A percentile compares a stretch with the other conserved stretches of the same genome.
These are phyloP conservation scores for Cyanocitta stelleri DNA, from an alignment of 2,113 vertebrate species.

Conservation along the genomic window DNA sequence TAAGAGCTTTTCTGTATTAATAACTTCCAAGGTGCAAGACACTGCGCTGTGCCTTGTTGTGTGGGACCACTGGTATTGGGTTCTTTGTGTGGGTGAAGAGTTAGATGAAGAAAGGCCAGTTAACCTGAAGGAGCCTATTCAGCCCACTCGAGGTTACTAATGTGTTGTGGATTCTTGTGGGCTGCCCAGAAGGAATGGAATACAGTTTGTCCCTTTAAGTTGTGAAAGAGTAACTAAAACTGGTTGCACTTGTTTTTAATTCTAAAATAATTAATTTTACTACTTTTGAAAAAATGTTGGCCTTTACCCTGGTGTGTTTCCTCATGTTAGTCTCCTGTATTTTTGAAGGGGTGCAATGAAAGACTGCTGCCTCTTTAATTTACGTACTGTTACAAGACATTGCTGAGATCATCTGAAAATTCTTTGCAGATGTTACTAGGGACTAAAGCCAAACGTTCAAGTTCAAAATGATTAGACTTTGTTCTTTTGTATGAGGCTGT, in stretches of 20 bases:
- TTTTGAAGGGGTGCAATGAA: constrained; percentile 16
- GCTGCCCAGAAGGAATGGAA: background rate
- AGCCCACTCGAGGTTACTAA: background rate
- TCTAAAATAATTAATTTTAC: background rate
- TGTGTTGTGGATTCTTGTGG: background rate
- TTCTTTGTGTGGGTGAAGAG: background rate
- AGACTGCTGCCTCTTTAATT: background rate
- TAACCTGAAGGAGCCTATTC: background rate
- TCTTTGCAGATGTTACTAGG: constrained; percentile 56
- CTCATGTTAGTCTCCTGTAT: background rate
- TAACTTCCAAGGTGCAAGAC: background rate
- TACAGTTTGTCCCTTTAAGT: background rate
- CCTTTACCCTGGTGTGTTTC: background rate
- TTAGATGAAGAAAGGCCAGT: background rate
- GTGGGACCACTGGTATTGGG: background rate
- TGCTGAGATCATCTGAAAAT: constrained; percentile 52
- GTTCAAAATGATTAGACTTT: constrained; percentile 33
- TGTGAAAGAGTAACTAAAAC: background rate
- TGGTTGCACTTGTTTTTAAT: background rate
- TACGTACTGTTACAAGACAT: background rate
- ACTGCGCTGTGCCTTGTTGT: background rate
- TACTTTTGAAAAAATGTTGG: background rate
- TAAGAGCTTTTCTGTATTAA: background rate
- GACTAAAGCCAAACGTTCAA: constrained; percentile 4
- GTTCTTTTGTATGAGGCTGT: background rate